A percentile compares a stretch with the other conserved stretches of the same genome.
Conservation (phyloP, 2,113 vertebrate genomes). For the Propithecus coquereli region DNA sequence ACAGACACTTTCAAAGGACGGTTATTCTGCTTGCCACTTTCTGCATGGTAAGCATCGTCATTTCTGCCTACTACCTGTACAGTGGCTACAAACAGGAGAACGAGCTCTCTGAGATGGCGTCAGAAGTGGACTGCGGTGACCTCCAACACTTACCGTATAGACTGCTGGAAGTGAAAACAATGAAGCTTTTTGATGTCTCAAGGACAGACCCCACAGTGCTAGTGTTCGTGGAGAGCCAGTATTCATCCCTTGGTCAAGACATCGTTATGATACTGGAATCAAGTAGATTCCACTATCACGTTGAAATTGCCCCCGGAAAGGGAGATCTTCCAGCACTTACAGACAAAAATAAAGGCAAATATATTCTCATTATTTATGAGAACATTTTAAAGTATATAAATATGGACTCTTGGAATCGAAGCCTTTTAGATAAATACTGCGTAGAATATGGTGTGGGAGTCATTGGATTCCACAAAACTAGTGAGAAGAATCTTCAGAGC, state of each 20-base stretch:
- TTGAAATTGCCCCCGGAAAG: constrained; percentile 86
- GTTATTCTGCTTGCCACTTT: constrained; percentile 86
- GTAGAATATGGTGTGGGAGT: constrained; percentile 83
- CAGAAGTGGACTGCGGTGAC: constrained; percentile 82
- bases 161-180: constrained; percentile 75
- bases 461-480: constrained; percentile 84
- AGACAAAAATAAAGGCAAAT: constrained; percentile 84
- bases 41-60: constrained; percentile 86
- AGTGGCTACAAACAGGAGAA: constrained; percentile 85
- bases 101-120: constrained; percentile 81
- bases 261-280: constrained; percentile 86
- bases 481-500: constrained; percentile 81
- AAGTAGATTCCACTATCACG: constrained; percentile 84
- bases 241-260: constrained; percentile 86
- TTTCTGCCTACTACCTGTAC: constrained; percentile 88
- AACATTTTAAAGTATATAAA: constrained; percentile 86
- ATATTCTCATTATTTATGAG: constrained; percentile 85
- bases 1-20: constrained; percentile 87
- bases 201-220: constrained; percentile 83
- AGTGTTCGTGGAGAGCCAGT: constrained; percentile 89
- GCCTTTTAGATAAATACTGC: constrained; percentile 88
- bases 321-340: constrained; percentile 85
- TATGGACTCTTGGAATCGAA: constrained; percentile 87
- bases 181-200: constrained; percentile 69
- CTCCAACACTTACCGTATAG: constrained; percentile 75